Evolutionary conservation across 1,140 invertebrate genomes (phyloP).

Genomic region (Neodiprion fabricii): DNA sequence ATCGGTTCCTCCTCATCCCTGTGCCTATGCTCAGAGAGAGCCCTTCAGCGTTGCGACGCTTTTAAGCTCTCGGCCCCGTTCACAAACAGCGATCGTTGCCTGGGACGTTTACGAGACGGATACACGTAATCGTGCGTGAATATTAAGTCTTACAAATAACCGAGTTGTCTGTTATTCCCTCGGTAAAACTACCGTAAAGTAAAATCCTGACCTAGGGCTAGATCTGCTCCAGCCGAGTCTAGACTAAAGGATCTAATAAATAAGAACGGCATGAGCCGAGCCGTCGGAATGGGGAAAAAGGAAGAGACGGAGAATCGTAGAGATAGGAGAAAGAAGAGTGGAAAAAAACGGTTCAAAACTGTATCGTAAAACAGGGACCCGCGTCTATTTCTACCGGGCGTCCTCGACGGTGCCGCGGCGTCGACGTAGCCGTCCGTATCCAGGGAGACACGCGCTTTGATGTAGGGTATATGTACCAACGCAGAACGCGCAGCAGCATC

Average conservation of each 20-base stretch:
- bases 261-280: conserved; percentile 3
- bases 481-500: conserved; percentile 7
- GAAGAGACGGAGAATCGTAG: too few relatives aligned
- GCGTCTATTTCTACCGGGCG: background rate
- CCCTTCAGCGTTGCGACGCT: too few relatives aligned
- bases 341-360: background rate
- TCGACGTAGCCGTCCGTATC: conserved; percentile 1
- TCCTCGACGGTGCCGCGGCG: background rate
- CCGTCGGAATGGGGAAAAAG: background rate
- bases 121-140: background rate
- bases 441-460: conserved; percentile 13
- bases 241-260: background rate
- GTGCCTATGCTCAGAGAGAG: too few relatives aligned
- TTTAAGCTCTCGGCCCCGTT: too few relatives aligned
- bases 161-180: background rate
- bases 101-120: too few relatives aligned
- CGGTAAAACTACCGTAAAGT: background rate
- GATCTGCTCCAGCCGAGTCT: background rate
- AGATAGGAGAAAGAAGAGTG: background rate
- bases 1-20: too few relatives aligned
- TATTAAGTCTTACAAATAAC: background rate
- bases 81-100: too few relatives aligned
- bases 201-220: background rate
- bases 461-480: conserved; percentile 11
- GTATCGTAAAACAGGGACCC: conserved; percentile 2